Evolutionary conservation across 1,140 invertebrate species (phyloP), one percentile per base, ranked within the genome.

Genomic region (Triops longicaudatus): DNA sequence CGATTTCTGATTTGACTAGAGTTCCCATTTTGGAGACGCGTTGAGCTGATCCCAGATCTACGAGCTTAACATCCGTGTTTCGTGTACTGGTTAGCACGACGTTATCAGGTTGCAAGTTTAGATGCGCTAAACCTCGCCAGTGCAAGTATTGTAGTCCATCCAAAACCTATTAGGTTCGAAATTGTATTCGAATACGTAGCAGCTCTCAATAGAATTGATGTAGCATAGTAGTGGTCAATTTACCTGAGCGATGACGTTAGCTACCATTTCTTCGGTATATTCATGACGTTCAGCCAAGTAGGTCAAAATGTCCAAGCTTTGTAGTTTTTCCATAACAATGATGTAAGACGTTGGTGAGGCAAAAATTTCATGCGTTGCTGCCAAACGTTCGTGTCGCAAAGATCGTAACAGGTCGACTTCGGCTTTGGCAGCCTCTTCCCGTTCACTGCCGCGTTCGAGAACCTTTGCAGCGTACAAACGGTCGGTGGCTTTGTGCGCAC

Each of bases 61-160:
- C 89, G 14, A 99, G 84, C 85, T 99, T 99, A 1, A 99, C 88
- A 79, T 86, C 84, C 6, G 95, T 88, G 26, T 91, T 91, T 79
- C 93, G 87, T 5, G 95, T 89, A 0, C 92, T 92, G 1, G 91
- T 90, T 91, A 98, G 96, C 0, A 99, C 93, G n/a, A 99, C 88
- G 83, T 98, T 99, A 81, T 97, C 95, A 0, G 97, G 97, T 83
- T 98, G 95, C 22, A 99, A 85, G 83, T 99, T 94, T 28, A 99
- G 85, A 84, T 98, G 95, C 79, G 92, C 93, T 79, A 94, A 91
- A 1, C 93, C 95, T 82, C 93, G 87, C 91, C 95, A 96, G 82
- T 98, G 96, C 9, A 98, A 85, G 82, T 97, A 98, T 82, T 97
- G 93, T 10, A 97, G 83, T 0, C 89, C 95, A 83, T 97, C 94